Evolutionary conservation across 2,797 vertebrate genomes (phyloP).

Genomic region (Helostoma temminkii): DNA sequence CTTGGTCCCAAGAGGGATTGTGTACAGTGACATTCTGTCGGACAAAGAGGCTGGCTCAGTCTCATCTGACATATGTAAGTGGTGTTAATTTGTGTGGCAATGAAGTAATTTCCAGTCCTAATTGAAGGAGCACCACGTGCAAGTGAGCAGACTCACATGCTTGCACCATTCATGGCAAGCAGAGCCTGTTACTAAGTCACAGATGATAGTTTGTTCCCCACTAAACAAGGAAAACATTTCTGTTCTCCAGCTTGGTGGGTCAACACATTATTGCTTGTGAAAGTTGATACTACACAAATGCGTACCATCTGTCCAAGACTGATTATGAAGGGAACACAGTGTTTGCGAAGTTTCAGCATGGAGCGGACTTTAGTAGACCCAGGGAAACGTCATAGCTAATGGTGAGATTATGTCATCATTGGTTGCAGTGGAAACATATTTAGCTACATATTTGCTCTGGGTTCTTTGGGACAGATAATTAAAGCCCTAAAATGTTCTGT

Average conservation of each 20-base stretch:
- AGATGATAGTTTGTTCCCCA: slow-evolving; percentile 17
- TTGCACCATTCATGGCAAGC: slow-evolving; percentile 46
- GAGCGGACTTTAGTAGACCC: slow-evolving; percentile 22
- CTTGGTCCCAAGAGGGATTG: slow-evolving; percentile 59
- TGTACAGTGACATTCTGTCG: slow-evolving; percentile 64
- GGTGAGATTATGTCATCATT: slow-evolving; percentile 45
- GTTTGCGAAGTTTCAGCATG: slow-evolving; percentile 38
- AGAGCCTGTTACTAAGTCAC: slow-evolving; percentile 25
- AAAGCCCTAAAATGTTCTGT: slow-evolving; percentile 12
- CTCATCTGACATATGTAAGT: slow-evolving; percentile 61
- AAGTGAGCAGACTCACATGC: slow-evolving; percentile 33
- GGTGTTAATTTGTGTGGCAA: slow-evolving; percentile 60
- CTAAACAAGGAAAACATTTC: slow-evolving; percentile 29
- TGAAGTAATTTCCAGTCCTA: slow-evolving; percentile 71
- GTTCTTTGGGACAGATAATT: slow-evolving; percentile 16
- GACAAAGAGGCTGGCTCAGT: slow-evolving; percentile 63
- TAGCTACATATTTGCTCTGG: slow-evolving; percentile 19
- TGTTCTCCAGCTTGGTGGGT: slow-evolving; percentile 22
- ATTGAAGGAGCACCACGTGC: slow-evolving; percentile 56
- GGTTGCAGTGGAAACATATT: slow-evolving; percentile 35
- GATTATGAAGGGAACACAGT: slow-evolving; percentile 26
- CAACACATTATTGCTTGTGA: slow-evolving; percentile 45
- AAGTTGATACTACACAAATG: slow-evolving; percentile 65
- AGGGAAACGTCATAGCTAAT: slow-evolving; percentile 38
- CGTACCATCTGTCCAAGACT: slow-evolving; percentile 55